A percentile compares a stretch with the other conserved stretches of the same genome.
Evolutionary conservation across 2,113 vertebrate genomes (phyloP).

Genomic region (Pseudorectes ferrugineus): DNA sequence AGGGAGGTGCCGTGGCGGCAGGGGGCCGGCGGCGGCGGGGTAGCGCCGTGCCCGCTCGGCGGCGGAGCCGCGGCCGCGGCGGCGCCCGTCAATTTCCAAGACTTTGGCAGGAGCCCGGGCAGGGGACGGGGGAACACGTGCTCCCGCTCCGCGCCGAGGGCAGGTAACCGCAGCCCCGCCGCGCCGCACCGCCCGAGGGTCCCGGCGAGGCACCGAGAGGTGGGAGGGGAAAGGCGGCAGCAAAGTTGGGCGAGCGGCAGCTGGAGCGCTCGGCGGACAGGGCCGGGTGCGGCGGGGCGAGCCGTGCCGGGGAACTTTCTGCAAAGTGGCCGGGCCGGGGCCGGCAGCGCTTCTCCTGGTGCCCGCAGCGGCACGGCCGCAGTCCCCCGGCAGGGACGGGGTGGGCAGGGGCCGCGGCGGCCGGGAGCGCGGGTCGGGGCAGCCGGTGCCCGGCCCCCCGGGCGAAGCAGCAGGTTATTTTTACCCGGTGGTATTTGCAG

Average conservation of each 20-base stretch:
- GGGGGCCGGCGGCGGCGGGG: neutral
- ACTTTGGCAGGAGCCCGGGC: neutral
- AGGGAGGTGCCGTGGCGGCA: too few relatives aligned
- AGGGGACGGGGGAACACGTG: neutral
- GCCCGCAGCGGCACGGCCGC: too few relatives aligned
- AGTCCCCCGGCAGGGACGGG: too few relatives aligned
- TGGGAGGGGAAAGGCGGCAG: neutral
- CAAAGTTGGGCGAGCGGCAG: neutral
- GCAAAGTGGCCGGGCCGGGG: too few relatives aligned
- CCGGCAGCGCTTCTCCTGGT: too few relatives aligned
- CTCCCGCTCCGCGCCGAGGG: neutral
- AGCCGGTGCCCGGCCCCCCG: slow-evolving; percentile 38
- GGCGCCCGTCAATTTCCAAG: neutral
- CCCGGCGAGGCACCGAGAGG: neutral
- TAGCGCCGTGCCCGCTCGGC: neutral
- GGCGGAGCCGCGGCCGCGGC: neutral
- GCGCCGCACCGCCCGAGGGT: neutral
- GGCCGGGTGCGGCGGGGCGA: neutral
- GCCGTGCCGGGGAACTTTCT: too few relatives aligned
- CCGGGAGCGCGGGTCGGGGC: too few relatives aligned
- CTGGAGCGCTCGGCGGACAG: neutral
- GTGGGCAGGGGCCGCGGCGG: too few relatives aligned
- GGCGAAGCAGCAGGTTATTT: slow-evolving; percentile 59
- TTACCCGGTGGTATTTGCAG: slow-evolving; percentile 73
- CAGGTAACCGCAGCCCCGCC: neutral